Evolutionary conservation across 2,797 vertebrate genomes (phyloP).

Genomic region (Tenualosa thibaudeaui): DNA sequence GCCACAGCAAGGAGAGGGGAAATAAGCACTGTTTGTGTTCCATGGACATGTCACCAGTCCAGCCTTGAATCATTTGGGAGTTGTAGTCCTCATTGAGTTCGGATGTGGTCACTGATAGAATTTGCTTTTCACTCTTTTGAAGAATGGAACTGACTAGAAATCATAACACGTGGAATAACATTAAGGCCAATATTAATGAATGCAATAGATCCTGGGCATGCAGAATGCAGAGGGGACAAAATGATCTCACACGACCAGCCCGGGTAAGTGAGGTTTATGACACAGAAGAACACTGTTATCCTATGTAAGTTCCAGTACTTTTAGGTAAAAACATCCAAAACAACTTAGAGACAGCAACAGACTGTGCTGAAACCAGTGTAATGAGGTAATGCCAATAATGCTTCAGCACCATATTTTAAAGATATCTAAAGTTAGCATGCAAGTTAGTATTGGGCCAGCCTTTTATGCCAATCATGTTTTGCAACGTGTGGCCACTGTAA

Average conservation of each 20-base stretch:
- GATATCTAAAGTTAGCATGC: too few relatives aligned
- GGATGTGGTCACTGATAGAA: neutral
- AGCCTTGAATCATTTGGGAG: neutral
- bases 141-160: neutral
- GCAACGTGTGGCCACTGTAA: too few relatives aligned
- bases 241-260: neutral
- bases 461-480: too few relatives aligned
- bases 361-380: too few relatives aligned
- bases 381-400: too few relatives aligned
- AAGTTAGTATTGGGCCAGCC: too few relatives aligned
- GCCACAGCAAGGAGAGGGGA: constrained; percentile 19
- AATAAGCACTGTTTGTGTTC: constrained; percentile 31
- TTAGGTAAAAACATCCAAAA: too few relatives aligned
- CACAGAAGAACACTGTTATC: too few relatives aligned
- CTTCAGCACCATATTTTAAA: too few relatives aligned
- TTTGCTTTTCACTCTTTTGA: neutral
- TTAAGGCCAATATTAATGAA: neutral
- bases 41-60: constrained; percentile 5
- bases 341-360: too few relatives aligned
- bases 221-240: neutral
- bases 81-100: neutral
- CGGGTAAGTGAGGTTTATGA: neutral
- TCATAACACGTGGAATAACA: neutral
- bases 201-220: neutral
- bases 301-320: too few relatives aligned